phyloP scores from a whole-genome alignment of 2,113 vertebrate species.

The Donacobius atricapilla region DNA sequence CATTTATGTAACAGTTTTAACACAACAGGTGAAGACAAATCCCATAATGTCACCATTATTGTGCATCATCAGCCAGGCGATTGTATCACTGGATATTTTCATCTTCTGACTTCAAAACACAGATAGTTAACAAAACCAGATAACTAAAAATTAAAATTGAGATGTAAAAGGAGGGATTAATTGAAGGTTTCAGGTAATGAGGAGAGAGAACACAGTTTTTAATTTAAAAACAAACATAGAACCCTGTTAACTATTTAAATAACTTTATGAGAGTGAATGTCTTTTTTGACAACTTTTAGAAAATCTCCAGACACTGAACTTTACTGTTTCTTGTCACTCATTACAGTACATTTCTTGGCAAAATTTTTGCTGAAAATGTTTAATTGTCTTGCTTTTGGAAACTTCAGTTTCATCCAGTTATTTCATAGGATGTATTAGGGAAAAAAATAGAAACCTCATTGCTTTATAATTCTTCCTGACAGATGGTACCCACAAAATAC shows the following conservation, averaged over 20 bases:
- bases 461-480: not conserved
- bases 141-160: not conserved
- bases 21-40: not conserved
- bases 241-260: not conserved
- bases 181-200: not conserved
- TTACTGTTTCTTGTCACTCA: not conserved
- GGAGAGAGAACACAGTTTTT: not conserved
- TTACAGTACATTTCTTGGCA: not conserved
- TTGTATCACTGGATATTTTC: not conserved
- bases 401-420: not conserved
- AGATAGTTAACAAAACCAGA: not conserved
- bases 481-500: not conserved
- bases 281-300: not conserved
- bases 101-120: not conserved
- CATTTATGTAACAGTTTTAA: not conserved
- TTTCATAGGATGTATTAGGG: not conserved
- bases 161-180: not conserved
- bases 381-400: not conserved
- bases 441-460: not conserved
- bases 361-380: not conserved
- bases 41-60: not conserved
- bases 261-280: not conserved
- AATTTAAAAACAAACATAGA: not conserved
- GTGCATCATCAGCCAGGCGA: not conserved
- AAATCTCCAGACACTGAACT: not conserved